Conservation (phyloP, 92 coral and sea anemone genomes). For the Isaurus tuberculatus region DNA sequence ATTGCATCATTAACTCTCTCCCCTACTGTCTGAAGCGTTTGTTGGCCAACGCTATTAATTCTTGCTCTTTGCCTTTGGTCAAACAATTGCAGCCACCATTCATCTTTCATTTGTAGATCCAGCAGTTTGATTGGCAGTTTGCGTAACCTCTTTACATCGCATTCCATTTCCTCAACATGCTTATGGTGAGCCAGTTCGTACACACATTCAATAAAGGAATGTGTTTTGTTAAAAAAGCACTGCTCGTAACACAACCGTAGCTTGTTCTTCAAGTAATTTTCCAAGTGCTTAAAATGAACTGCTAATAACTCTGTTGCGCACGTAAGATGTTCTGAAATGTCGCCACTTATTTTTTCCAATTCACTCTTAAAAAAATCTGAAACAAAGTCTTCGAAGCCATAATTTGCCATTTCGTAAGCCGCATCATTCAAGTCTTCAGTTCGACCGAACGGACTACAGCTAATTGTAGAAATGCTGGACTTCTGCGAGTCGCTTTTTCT, state of each 20-base stretch:
- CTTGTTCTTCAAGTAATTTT: conserved; percentile 64
- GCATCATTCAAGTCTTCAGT: background rate
- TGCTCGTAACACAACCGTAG: conserved; percentile 95
- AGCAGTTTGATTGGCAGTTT: conserved; percentile 85
- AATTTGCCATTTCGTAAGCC: conserved; percentile 38
- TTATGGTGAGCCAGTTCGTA: conserved; percentile 86
- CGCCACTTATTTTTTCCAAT: conserved; percentile 50
- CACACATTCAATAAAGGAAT: conserved; percentile 82
- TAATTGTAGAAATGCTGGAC: background rate
- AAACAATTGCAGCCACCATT: conserved; percentile 97
- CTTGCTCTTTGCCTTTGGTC: conserved; percentile 77
- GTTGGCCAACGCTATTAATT: conserved; percentile 43
- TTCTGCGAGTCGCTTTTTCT: conserved; percentile 31
- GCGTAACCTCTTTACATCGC: conserved; percentile 72
- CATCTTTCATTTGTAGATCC: conserved; percentile 93
- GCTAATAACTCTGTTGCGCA: conserved; percentile 70
- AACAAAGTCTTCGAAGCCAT: conserved; percentile 72
- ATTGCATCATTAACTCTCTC: conserved; percentile 13
- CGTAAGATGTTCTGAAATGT: conserved; percentile 58
- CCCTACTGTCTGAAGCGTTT: conserved; percentile 18
- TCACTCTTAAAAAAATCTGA: conserved; percentile 62
- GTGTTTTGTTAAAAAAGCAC: conserved; percentile 82
- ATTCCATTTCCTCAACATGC: conserved; percentile 70
- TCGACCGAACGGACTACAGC: conserved; percentile 53
- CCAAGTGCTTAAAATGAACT: conserved; percentile 76